These are phyloP conservation scores for Copsychus sechellarum DNA, from an alignment of 2,113 vertebrate genomes.

Conservation along the genomic window DNA sequence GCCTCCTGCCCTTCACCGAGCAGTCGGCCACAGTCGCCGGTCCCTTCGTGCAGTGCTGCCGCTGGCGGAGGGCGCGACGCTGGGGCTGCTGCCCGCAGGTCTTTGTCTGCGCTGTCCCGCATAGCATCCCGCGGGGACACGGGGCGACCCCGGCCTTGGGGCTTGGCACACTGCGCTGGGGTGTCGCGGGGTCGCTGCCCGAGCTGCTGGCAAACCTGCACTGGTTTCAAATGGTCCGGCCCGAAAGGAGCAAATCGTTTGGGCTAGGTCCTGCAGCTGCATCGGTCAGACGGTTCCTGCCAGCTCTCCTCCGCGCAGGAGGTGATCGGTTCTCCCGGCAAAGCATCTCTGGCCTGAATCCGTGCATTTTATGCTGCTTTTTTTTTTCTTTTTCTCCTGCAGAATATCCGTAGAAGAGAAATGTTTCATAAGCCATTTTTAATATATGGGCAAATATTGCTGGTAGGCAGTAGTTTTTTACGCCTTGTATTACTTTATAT, in stretches of 20 bases:
- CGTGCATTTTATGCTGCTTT: background rate
- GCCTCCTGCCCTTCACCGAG: background rate
- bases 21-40: background rate
- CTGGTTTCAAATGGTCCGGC: background rate
- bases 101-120: constrained; percentile 44
- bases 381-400: background rate
- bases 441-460: background rate
- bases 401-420: background rate
- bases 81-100: background rate
- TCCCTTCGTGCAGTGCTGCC: background rate
- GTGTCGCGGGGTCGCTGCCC: background rate
- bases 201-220: background rate
- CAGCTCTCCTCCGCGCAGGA: background rate
- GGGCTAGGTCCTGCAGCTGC: background rate
- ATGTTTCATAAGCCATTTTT: background rate
- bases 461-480: background rate
- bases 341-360: background rate
- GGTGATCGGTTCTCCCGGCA: background rate
- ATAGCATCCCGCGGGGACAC: background rate
- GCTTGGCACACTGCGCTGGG: background rate
- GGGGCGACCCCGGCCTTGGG: background rate
- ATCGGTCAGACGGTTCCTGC: background rate
- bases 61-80: background rate
- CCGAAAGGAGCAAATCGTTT: background rate
- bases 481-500: background rate